Base-by-base conservation (phyloP, 2,797 vertebrate genomes). In the Chelon auratus region DNA sequence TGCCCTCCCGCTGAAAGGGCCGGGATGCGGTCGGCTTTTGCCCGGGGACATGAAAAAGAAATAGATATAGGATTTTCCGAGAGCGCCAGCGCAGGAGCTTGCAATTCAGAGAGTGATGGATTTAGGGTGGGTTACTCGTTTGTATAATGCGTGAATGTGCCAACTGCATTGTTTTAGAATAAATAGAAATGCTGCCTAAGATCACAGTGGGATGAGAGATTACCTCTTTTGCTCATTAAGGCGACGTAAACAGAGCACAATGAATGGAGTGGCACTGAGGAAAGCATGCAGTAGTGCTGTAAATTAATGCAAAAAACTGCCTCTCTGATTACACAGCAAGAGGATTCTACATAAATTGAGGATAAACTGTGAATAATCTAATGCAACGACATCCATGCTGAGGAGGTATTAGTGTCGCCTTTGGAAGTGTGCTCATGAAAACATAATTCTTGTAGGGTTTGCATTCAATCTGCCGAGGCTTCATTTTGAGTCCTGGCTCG, bases 301-400 rank as follows among this genome's bases (percentile, higher is more conserved):
- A 53, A 81, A 86, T 77, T 24, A 78, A 86, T 80, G 73, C 83
- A 75, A 75, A 53, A 33, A 33, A 33, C 30, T 22, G 50, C 62
- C 45, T 75, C 54, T 75, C 60, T 78, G 69, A 88, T 84, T 76
- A 82, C 74, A 81, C 81, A 67, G 68, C 2, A 3, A 62, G 66
- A 69, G 58, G 75, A 77, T 77, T 84, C 62, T 17, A 74, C 65
- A 73, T 78, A 82, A 83, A 88, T 65, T 20, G 60, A 72, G 62
- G 75, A 83, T 83, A 71, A 85, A 88, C 76, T 76, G 65, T 68
- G 77, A 84, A 81, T 82, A 68, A 85, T 78, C 62, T 33, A 39
- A 69, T 42, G 75, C 77, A 54, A 53, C 12, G 4, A 43, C 77
- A 50, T 65, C 62, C 72, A 57, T 14, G 14, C 72, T 74, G 75